Evolutionary conservation across 2,888 invertebrate genomes (phyloP), one percentile per base, ranked within the genome.

Genomic region (Ochlodes sylvanus): DNA sequence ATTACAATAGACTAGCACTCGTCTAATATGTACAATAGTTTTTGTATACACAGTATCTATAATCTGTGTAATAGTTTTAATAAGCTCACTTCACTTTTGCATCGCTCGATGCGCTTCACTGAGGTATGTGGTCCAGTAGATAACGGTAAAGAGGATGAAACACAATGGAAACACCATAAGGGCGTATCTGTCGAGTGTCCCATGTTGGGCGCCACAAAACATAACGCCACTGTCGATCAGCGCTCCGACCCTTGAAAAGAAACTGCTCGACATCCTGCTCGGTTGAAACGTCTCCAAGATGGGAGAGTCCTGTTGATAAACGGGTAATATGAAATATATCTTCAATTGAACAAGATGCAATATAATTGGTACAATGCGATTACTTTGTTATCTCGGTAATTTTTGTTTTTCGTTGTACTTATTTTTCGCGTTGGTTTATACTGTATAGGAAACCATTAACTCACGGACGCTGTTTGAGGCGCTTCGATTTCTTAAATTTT

Each of bases 191-290:
- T 95, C 95, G 69, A 95, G 85, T 47, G 94, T 86, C 34, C 95
- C 95, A 72, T 95, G 91, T 79, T 94, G 94, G 70, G 95, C 94
- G 76, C 95, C 95, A 77, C 95, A 95, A 77, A 94, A 95, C 84
- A 95, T 91, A 42, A 95, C 90, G 7, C 94, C 94, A 62, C 91
- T 89, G 77, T 94, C 94, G 12, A 93, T 85, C 65, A 87, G 82
- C 27, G 91, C 83, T 0, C 86, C 87, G 75, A 94, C 82, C 15
- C 90, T 83, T 70, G 80, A 77, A 75, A 84, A 57, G 47, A 86
- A 76, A 64, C 79, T 83, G 64, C 79, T 78, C 7, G 86, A 81
- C n/a, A 83, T 81, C 10, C 82, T 85, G 10, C 79, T 83, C 0
- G 87, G 73, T 56, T 87, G 85, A 85, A 87, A 86, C 62, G 89